These are phyloP conservation scores for Candidula unifasciata DNA, from an alignment of 2,888 invertebrate genomes.

Conservation along the genomic window DNA sequence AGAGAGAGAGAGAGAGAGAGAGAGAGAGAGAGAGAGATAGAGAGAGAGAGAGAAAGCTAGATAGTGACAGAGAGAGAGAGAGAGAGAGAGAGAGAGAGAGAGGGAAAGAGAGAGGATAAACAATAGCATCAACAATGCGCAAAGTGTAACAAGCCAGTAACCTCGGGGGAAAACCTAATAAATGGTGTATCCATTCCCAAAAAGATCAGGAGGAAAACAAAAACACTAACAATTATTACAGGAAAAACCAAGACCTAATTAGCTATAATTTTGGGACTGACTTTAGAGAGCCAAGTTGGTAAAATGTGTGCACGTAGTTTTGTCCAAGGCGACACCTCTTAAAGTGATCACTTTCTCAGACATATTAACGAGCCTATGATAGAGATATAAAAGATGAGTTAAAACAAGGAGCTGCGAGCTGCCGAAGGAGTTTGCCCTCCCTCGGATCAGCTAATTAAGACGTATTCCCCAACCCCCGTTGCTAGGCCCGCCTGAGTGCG, in stretches of 20 bases:
- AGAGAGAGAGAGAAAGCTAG: too few relatives aligned
- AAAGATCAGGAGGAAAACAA: too few relatives aligned
- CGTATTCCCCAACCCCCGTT: slow-evolving; percentile 25
- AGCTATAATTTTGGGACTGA: too few relatives aligned
- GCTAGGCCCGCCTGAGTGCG: slow-evolving; percentile 34
- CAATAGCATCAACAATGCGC: too few relatives aligned
- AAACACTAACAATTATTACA: too few relatives aligned
- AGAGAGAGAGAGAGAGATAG: neutral
- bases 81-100: neutral
- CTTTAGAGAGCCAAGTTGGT: too few relatives aligned
- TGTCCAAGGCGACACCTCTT: too few relatives aligned
- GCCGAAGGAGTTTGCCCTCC: slow-evolving; percentile 8
- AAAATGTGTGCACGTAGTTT: too few relatives aligned
- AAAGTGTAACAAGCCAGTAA: too few relatives aligned
- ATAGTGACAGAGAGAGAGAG: neutral
- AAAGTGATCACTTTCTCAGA: slow-evolving; percentile 31
- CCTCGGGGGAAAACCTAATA: too few relatives aligned
- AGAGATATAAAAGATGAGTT: slow-evolving; percentile 29
- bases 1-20: neutral
- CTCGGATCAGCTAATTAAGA: slow-evolving; percentile 33
- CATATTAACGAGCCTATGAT: neutral
- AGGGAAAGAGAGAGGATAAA: neutral
- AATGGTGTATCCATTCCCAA: too few relatives aligned
- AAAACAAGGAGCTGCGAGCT: slow-evolving; percentile 15
- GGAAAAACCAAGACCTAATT: too few relatives aligned